These are phyloP conservation scores for Zaprionus ghesquierei DNA, from an alignment of 1,140 invertebrate genomes.

Conservation along the genomic window DNA sequence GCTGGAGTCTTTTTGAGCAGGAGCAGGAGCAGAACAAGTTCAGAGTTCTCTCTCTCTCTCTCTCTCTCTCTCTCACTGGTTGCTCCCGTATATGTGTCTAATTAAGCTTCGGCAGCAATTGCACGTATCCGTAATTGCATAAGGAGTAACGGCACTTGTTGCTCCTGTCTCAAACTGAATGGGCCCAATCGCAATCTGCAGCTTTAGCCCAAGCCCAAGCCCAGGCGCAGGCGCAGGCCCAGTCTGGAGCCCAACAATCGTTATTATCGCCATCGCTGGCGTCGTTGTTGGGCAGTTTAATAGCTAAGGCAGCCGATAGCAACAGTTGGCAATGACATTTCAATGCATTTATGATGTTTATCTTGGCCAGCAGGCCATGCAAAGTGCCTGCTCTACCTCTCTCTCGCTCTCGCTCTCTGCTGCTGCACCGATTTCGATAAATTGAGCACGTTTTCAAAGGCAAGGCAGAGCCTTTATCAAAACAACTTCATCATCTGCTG, in stretches of 20 bases:
- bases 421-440: constrained; percentile 80
- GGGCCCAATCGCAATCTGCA: neutral
- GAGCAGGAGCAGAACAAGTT: constrained; percentile 18
- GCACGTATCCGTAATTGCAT: constrained; percentile 76
- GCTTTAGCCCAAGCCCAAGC: constrained; percentile 30
- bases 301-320: constrained; percentile 54
- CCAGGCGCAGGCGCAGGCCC: constrained; percentile 30
- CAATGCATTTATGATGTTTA: constrained; percentile 82
- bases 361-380: constrained; percentile 60
- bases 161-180: constrained; percentile 23
- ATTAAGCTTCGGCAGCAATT: constrained; percentile 70
- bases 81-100: constrained; percentile 56
- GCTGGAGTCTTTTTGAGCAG: constrained; percentile 5
- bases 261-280: constrained; percentile 65
- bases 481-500: constrained; percentile 50
- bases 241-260: constrained; percentile 41
- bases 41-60: constrained; percentile 31
- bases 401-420: neutral
- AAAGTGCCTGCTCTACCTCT: constrained; percentile 53
- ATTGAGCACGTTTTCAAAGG: constrained; percentile 78
- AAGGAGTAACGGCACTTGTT: constrained; percentile 70
- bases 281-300: constrained; percentile 51
- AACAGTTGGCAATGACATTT: constrained; percentile 79
- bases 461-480: constrained; percentile 72
- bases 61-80: too few species aligned